phyloP scores from a whole-genome alignment of 2,888 invertebrate species.

The Tuta absoluta region DNA sequence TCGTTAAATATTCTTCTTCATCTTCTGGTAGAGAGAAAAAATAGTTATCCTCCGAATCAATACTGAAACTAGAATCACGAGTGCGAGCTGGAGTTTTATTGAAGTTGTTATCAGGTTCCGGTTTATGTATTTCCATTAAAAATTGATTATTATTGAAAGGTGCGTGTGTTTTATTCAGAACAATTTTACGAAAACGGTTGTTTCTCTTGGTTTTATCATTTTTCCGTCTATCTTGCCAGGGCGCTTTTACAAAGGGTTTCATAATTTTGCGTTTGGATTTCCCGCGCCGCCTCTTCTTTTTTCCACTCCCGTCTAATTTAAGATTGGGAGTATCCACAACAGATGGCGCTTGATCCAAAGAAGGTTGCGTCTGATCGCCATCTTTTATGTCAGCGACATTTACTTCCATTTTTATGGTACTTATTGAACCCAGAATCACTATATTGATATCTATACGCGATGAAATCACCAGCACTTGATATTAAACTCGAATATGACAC shows the following conservation, averaged over 20 bases:
- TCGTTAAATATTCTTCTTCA: constrained; percentile 94
- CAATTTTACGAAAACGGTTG: constrained; percentile 71
- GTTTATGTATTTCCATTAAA: constrained; percentile 95
- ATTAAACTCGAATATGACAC: constrained; percentile 25
- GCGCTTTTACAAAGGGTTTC: constrained; percentile 86
- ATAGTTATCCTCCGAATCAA: constrained; percentile 92
- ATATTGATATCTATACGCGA: neutral
- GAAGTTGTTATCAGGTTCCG: constrained; percentile 81
- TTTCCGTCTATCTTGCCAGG: constrained; percentile 81
- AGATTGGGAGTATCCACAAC: constrained; percentile 59
- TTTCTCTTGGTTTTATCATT: constrained; percentile 73
- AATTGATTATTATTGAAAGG: constrained; percentile 98
- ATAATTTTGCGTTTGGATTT: constrained; percentile 86
- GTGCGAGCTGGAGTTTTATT: constrained; percentile 83
- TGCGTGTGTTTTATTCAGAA: constrained; percentile 82
- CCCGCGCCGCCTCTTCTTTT: constrained; percentile 87
- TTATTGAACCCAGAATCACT: neutral
- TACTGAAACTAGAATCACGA: constrained; percentile 90
- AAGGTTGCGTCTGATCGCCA: constrained; percentile 76
- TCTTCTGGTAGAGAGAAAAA: constrained; percentile 93
- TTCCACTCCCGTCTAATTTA: constrained; percentile 72
- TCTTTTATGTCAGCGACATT: constrained; percentile 72
- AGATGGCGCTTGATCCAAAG: constrained; percentile 74
- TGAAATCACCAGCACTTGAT: neutral
- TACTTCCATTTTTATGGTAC: constrained; percentile 61